Conservation (phyloP, 2,888 invertebrate species). For the Sicus ferrugineus region DNA sequence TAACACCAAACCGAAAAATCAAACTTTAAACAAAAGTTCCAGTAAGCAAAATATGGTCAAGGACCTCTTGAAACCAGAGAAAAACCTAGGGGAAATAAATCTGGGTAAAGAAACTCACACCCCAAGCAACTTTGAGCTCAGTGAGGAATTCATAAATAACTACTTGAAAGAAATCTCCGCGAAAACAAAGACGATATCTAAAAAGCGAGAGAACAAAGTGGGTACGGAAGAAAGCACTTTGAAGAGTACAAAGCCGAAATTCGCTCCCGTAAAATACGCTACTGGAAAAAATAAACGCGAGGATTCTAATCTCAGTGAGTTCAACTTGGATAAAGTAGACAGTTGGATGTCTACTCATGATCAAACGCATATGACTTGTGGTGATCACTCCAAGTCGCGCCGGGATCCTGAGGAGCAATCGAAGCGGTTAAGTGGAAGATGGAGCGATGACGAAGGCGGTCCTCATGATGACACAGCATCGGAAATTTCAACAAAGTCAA, state of each 20-base stretch:
- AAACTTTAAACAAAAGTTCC: slow-evolving; percentile 35
- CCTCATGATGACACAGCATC: slow-evolving; percentile 48
- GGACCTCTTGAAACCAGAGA: slow-evolving; percentile 47
- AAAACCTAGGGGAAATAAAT: slow-evolving; percentile 48
- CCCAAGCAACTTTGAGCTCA: slow-evolving; percentile 37
- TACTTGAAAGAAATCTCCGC: slow-evolving; percentile 57
- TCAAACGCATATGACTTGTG: slow-evolving; percentile 41
- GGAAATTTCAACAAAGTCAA: slow-evolving; percentile 53
- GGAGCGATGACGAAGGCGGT: slow-evolving; percentile 40
- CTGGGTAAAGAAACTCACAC: neutral
- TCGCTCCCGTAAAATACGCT: slow-evolving; percentile 29
- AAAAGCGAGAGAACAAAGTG: slow-evolving; percentile 58
- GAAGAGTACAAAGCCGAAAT: neutral
- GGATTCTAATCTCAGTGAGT: slow-evolving; percentile 61
- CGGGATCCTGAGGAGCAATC: slow-evolving; percentile 39
- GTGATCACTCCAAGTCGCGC: slow-evolving; percentile 16
- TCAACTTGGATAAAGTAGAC: slow-evolving; percentile 64
- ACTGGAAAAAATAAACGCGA: slow-evolving; percentile 45
- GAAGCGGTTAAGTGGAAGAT: slow-evolving; percentile 45
- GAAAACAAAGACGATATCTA: slow-evolving; percentile 45
- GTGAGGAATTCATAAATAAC: slow-evolving; percentile 60
- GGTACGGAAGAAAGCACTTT: slow-evolving; percentile 40
- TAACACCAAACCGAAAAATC: slow-evolving; percentile 38
- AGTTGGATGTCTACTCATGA: slow-evolving; percentile 65
- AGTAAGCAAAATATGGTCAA: slow-evolving; percentile 43